These are phyloP conservation scores for Diacarnus erythraeanus DNA, from an alignment of 37 sponge, comb jelly and placozoan species.

Conservation along the genomic window DNA sequence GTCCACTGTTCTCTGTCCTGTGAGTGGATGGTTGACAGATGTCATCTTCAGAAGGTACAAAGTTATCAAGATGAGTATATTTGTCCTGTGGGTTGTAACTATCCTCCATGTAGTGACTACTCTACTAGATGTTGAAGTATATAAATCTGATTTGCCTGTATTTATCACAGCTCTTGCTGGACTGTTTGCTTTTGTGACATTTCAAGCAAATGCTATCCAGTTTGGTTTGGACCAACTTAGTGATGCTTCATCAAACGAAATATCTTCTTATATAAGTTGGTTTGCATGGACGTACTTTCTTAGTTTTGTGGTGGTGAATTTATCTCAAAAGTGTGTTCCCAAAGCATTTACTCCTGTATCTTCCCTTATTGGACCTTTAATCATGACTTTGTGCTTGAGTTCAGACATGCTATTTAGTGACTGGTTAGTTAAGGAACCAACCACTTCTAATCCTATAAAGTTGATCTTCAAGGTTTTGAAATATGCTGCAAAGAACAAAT, in stretches of 20 bases:
- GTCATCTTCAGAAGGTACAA: too few relatives aligned
- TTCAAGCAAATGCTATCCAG: background rate
- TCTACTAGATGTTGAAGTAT: too few relatives aligned
- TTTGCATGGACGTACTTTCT: background rate
- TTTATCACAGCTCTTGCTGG: too few relatives aligned
- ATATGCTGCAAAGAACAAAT: background rate
- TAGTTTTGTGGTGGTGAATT: background rate
- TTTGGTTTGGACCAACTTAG: constrained; percentile 12
- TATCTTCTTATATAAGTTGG: background rate
- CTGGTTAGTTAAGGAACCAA: background rate
- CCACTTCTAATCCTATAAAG: background rate
- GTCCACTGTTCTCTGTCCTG: too few relatives aligned
- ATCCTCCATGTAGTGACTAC: too few relatives aligned
- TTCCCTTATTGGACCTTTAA: background rate
- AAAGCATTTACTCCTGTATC: too few relatives aligned
- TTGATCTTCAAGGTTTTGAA: background rate
- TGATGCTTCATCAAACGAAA: background rate
- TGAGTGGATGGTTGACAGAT: too few relatives aligned
- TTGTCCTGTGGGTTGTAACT: too few relatives aligned
- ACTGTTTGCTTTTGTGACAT: background rate
- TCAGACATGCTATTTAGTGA: background rate
- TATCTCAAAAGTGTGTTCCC: too few relatives aligned
- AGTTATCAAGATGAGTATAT: too few relatives aligned
- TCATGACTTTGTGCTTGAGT: too few relatives aligned
- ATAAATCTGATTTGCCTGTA: too few relatives aligned